Percentiles rank a stretch among this genome's conserved stretches.
Evolutionary conservation across 2,113 vertebrate genomes (phyloP).

Genomic region (Dicerorhinus sumatrensis): DNA sequence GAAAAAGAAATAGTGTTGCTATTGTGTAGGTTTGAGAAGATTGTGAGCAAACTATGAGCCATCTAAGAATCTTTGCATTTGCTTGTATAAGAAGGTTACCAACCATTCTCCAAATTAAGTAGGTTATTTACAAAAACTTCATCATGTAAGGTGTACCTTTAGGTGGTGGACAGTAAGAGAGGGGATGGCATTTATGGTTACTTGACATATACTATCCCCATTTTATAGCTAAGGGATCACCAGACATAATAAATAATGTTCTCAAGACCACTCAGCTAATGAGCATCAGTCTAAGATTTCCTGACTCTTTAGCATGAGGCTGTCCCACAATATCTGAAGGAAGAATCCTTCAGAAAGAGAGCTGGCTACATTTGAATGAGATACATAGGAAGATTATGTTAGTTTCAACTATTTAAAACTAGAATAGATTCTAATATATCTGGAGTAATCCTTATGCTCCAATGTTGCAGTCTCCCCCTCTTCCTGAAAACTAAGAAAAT

Average conservation of each 20-base stretch:
- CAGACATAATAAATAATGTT: neutral
- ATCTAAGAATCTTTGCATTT: neutral
- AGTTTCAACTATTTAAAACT: constrained; percentile 8
- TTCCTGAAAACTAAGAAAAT: constrained; percentile 6
- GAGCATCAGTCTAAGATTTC: neutral
- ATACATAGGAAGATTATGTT: neutral
- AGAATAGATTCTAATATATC: neutral
- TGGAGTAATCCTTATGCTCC: neutral
- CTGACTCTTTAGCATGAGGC: neutral
- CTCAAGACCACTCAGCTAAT: neutral
- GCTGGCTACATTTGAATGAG: neutral
- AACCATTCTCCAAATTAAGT: neutral
- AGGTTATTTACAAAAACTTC: constrained; percentile 19
- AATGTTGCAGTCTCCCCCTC: neutral
- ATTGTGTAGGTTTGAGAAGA: neutral
- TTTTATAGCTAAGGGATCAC: neutral
- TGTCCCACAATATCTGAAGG: neutral
- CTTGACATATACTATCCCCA: neutral
- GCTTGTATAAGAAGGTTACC: neutral
- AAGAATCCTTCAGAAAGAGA: constrained; percentile 7
- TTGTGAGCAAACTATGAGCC: neutral
- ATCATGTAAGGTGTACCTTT: neutral
- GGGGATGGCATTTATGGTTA: neutral
- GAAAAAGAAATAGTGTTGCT: neutral
- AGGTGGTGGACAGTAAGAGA: neutral